Percentiles rank a stretch among this genome's conserved stretches.
Evolutionary conservation across 2,113 vertebrate genomes (phyloP).

Genomic region (Poicephalus gulielmi): DNA sequence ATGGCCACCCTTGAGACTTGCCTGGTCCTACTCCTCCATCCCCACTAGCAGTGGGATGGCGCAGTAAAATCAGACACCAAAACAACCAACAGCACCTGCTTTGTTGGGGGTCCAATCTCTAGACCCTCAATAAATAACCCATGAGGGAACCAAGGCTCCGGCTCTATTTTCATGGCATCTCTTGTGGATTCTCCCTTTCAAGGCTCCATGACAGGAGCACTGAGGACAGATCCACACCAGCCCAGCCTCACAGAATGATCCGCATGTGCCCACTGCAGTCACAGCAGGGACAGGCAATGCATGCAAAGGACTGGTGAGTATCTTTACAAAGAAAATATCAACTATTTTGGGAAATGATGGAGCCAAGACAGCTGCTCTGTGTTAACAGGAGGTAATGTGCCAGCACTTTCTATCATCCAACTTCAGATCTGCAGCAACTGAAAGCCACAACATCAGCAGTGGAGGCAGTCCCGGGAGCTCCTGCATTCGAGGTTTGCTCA

Average conservation of each 20-base stretch:
- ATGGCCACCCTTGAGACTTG: background rate
- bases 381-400: rapidly evolving
- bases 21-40: background rate
- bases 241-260: background rate
- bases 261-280: rapidly evolving
- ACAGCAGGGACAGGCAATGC: background rate
- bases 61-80: background rate
- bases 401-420: background rate
- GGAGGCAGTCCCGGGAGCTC: background rate
- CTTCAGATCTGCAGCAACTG: background rate
- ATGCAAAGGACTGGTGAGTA: no score
- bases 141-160: background rate
- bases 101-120: background rate
- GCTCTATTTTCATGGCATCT: background rate
- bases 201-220: background rate
- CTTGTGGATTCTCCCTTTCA: rapidly evolving
- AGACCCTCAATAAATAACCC: background rate
- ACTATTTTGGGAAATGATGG: background rate
- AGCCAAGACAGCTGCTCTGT: background rate
- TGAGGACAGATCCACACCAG: rapidly evolving
- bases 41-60: background rate
- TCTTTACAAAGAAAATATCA: background rate
- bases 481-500: rapidly evolving
- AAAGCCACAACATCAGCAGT: background rate
- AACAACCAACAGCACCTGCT: background rate